Conservation (phyloP, 2,888 invertebrate species). For the Chloromyia formosa region DNA sequence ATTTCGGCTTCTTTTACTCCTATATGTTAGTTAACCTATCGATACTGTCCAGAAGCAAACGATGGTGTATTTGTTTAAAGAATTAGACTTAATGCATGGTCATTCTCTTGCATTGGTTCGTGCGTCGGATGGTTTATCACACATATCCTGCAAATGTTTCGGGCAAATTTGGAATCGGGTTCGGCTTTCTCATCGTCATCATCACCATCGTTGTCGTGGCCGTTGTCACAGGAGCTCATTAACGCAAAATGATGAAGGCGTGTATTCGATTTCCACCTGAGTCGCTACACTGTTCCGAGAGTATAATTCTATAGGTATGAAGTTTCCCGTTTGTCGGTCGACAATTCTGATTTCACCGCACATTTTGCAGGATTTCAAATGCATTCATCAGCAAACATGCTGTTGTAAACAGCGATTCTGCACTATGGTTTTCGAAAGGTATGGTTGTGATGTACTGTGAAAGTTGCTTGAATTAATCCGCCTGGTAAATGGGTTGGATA, state of each 20-base stretch:
- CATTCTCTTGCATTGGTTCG: constrained; percentile 12
- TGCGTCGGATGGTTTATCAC: constrained; percentile 24
- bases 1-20: not conserved
- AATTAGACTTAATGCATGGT: constrained; percentile 37
- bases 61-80: constrained; percentile 33
- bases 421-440: not conserved
- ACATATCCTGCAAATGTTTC: constrained; percentile 11
- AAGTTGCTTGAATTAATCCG: not conserved
- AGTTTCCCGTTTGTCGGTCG: constrained; percentile 32
- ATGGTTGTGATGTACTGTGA: not conserved
- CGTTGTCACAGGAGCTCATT: constrained; percentile 20
- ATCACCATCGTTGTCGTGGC: too few relatives aligned
- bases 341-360: constrained; percentile 43
- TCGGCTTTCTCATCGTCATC: too few relatives aligned
- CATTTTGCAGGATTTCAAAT: constrained; percentile 36
- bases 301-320: constrained; percentile 14
- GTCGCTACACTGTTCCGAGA: constrained; percentile 10
- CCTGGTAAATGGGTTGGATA: too few relatives aligned
- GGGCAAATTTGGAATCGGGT: not conserved
- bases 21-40: not conserved
- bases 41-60: constrained; percentile 2
- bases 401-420: not conserved
- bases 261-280: constrained; percentile 26
- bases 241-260: constrained; percentile 33
- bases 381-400: constrained; percentile 38